Percentiles rank a stretch among this genome's conserved stretches.
These are phyloP conservation scores for Nesometra sesokonis DNA, from an alignment of 35 echinoderm and acorn worm species.

Conservation along the genomic window DNA sequence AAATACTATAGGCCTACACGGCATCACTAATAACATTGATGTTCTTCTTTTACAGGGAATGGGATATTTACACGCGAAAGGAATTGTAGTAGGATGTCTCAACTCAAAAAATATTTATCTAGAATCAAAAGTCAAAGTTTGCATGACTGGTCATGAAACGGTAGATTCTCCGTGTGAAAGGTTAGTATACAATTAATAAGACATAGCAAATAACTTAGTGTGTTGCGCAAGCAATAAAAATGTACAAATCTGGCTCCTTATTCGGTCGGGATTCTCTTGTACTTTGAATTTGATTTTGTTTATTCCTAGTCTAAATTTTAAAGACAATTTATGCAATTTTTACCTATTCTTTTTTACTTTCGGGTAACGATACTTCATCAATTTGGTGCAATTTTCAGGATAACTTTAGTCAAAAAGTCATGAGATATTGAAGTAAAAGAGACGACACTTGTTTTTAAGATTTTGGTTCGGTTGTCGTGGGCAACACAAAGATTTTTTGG, in stretches of 20 bases:
- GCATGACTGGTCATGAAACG: neutral
- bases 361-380: no score
- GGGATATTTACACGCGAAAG: slow-evolving; percentile 8
- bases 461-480: no score
- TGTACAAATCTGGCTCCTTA: neutral
- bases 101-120: slow-evolving; percentile 10
- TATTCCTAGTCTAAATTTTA: no score
- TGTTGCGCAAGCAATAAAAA: neutral
- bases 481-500: no score
- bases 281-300: no score
- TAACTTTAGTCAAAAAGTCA: no score
- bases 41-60: neutral
- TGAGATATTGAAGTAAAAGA: no score
- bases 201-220: neutral
- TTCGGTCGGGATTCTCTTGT: no score
- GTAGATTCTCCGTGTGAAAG: neutral
- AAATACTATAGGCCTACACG: neutral
- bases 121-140: slow-evolving; percentile 10
- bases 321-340: no score
- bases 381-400: no score
- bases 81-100: neutral
- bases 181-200: neutral
- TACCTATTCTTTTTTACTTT: no score
- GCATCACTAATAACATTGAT: neutral
- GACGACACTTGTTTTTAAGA: no score